Percentiles rank a stretch among this genome's conserved stretches.
Evolutionary conservation across 1,140 invertebrate genomes (phyloP).

Genomic region (Aphelenchoides besseyi): DNA sequence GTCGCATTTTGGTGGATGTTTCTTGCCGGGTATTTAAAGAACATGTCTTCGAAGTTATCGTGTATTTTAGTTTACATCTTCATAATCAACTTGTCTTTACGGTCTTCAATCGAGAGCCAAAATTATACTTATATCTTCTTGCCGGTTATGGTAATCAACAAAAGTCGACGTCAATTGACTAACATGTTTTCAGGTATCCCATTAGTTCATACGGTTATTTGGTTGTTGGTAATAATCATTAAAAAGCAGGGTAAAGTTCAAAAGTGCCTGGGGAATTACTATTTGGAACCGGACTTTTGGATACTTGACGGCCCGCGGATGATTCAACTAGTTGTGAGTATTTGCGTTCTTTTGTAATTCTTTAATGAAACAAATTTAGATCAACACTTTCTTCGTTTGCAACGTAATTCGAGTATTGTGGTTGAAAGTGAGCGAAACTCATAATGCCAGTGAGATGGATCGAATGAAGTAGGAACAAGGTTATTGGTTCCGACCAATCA

Average conservation of each 20-base stretch:
- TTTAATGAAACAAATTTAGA: constrained; percentile 47
- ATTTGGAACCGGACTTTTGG: constrained; percentile 62
- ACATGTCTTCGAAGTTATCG: no score
- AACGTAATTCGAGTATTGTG: constrained; percentile 61
- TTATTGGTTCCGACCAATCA: constrained; percentile 5
- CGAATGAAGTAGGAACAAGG: constrained; percentile 55
- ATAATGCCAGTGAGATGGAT: constrained; percentile 54
- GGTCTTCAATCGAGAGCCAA: constrained; percentile 75
- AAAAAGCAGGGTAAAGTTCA: constrained; percentile 60
- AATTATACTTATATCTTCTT: constrained; percentile 72
- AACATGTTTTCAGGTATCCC: constrained; percentile 45
- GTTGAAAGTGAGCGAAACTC: constrained; percentile 57
- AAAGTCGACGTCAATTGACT: no score
- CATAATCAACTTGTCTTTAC: constrained; percentile 78
- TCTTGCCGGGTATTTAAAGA: no score
- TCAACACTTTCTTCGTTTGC: constrained; percentile 58
- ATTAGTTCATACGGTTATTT: constrained; percentile 54
- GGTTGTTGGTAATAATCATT: constrained; percentile 52
- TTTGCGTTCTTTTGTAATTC: not conserved
- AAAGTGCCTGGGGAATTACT: constrained; percentile 58
- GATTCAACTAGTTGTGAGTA: constrained; percentile 53
- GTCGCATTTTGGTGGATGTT: constrained; percentile 94
- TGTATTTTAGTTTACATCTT: constrained; percentile 78
- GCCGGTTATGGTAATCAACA: constrained; percentile 74
- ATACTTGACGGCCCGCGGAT: constrained; percentile 61